These are phyloP conservation scores for Xanthorhoe designata DNA, from an alignment of 2,888 invertebrate genomes.

Conservation along the genomic window DNA sequence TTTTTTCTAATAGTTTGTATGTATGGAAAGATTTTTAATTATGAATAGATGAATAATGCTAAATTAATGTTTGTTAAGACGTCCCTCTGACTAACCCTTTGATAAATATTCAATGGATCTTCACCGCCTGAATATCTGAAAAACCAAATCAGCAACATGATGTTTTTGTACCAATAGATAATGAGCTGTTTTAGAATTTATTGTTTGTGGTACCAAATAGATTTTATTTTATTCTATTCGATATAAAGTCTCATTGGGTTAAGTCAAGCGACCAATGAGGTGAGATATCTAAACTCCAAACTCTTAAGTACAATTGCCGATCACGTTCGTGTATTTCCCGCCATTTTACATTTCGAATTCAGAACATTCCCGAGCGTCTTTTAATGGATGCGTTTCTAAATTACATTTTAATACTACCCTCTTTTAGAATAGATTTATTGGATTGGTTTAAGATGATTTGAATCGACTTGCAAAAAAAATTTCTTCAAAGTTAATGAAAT, in stretches of 20 bases:
- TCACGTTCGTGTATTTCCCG: conserved; percentile 33
- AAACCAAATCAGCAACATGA: too few species aligned
- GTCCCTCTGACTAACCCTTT: too few species aligned
- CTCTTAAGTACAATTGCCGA: conserved; percentile 25
- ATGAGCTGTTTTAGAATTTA: conserved; percentile 1
- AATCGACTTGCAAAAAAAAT: too few species aligned
- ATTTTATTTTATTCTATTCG: background rate
- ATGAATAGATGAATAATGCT: too few species aligned
- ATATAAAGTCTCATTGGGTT: background rate
- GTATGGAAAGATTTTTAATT: too few species aligned
- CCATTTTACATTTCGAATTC: conserved; percentile 39
- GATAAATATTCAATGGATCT: too few species aligned
- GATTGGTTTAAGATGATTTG: background rate
- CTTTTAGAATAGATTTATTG: conserved; percentile 5
- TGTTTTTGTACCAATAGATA: too few species aligned
- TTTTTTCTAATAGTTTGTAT: too few species aligned
- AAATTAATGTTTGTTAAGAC: too few species aligned
- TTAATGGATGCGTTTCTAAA: conserved; percentile 28
- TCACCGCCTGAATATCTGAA: too few species aligned
- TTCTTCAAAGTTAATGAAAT: too few species aligned
- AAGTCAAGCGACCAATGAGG: conserved; percentile 3
- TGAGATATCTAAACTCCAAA: conserved; percentile 6
- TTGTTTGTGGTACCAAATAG: background rate
- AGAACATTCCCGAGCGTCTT: conserved; percentile 27
- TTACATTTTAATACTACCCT: conserved; percentile 23